Base-by-base conservation (phyloP, 2,113 vertebrate species). In the Boleophthalmus pectinirostris region DNA sequence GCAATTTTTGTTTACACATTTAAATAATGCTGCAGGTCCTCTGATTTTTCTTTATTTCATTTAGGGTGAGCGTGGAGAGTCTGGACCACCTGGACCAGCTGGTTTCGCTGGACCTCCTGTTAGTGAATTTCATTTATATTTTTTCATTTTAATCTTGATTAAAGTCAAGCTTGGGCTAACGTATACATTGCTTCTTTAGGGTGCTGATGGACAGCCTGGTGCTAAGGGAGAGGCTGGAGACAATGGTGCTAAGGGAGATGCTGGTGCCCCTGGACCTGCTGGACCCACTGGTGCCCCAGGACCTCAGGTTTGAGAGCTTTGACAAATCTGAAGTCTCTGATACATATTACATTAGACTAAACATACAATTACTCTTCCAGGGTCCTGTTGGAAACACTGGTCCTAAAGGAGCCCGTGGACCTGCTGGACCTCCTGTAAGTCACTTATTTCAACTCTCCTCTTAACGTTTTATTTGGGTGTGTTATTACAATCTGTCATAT, bases 51-150 rank as follows among this genome's bases (percentile, higher is more conserved):
- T 46, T 24, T 25, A 8, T 78, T 16, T 72, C 46, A 18, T 18
- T 49, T 77, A 99, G 98, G 98, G 98, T 65, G 98, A 98, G 85
- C 96, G 98, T 15, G 98, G 98, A 78, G 98, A 98, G 86, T 29
- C 94, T 51, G 98, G 98, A 82, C 92, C 96, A 67, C 92, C 96
- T 0, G 98, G 98, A 88, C 97, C 97, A 85, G 97, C 97, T 92
- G 98, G 97, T 92, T 98, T 98, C 20, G 96, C 97, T 84, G 97
- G 97, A 92, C 97, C 97, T 84, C 97, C 97, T 60, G 97, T 98
- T 80, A 96, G 96, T 95, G 79, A 75, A 35, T 12, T 57, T 25
- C 21, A 21, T 16, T 0, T 70, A 24, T 29, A 14, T 53, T 14
- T 0, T 24, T 0, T 10, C 18, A 54, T 47, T 66, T 23, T 46